Evolutionary conservation across 2,113 vertebrate species (phyloP).

Genomic region (Syngnathus scovelli): DNA sequence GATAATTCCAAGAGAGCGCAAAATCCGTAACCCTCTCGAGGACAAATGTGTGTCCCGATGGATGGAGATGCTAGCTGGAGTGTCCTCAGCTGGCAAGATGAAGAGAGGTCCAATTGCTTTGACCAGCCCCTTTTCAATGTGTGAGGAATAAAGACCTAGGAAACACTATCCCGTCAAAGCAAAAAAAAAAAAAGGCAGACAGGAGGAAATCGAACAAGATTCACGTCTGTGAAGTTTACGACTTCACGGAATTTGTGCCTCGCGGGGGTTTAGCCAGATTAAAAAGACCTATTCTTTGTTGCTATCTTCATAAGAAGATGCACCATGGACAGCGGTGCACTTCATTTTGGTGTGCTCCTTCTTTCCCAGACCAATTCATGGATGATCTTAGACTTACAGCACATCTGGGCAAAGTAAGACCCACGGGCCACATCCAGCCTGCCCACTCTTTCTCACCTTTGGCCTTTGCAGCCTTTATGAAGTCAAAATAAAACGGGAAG

Average conservation of each 20-base stretch:
- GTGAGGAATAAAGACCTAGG: conserved; percentile 50
- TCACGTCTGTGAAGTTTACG: conserved; percentile 54
- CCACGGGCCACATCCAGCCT: no score
- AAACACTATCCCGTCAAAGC: conserved; percentile 46
- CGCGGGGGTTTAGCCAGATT: conserved; percentile 49
- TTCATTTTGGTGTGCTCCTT: no score
- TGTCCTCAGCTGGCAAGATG: conserved; percentile 66
- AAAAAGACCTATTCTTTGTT: conserved; percentile 38
- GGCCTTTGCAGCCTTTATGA: no score
- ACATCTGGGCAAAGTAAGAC: no score
- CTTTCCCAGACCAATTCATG: no score
- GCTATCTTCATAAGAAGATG: no score
- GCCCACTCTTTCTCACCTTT: no score
- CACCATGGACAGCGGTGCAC: no score
- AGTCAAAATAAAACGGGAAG: no score
- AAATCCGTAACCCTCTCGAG: conserved; percentile 53
- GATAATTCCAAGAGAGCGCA: conserved; percentile 47
- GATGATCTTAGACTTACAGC: no score
- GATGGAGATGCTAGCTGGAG: conserved; percentile 49
- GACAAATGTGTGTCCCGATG: conserved; percentile 29
- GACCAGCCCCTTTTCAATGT: conserved; percentile 62
- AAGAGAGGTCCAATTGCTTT: conserved; percentile 61
- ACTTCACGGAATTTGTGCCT: conserved; percentile 56
- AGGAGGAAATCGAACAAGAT: conserved; percentile 72
- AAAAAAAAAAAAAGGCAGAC: conserved; percentile 9